Evolutionary conservation across 2,113 vertebrate genomes (phyloP).

Genomic region (Laticauda laticaudata): DNA sequence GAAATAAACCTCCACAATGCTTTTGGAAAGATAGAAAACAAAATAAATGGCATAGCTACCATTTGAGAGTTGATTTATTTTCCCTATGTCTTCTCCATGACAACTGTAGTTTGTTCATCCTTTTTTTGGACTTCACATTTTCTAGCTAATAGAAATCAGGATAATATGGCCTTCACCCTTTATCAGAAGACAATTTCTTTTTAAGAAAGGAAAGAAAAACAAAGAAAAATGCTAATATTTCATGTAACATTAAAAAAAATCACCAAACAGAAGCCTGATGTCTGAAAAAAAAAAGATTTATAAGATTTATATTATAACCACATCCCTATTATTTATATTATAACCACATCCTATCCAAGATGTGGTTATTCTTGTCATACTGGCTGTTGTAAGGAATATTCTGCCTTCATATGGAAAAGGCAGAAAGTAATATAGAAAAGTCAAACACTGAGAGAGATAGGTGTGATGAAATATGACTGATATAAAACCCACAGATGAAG

Average conservation of each 20-base stretch:
- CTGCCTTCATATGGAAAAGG: not conserved
- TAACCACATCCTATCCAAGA: not conserved
- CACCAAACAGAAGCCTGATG: not conserved
- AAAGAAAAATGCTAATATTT: not conserved
- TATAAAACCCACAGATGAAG: slow-evolving; percentile 34
- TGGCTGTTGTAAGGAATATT: slow-evolving; percentile 25
- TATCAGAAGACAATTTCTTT: not conserved
- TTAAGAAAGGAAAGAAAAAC: not conserved
- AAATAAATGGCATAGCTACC: not conserved
- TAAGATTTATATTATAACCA: not conserved
- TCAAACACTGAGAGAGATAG: slow-evolving; percentile 21
- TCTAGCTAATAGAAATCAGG: not conserved
- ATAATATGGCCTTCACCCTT: slow-evolving; percentile 12
- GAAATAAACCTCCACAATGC: not conserved
- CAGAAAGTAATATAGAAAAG: slow-evolving; percentile 40
- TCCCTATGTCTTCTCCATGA: slow-evolving; percentile 7
- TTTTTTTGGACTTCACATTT: not conserved
- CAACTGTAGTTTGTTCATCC: slow-evolving; percentile 8
- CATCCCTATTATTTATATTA: no score
- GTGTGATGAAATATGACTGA: slow-evolving; percentile 28
- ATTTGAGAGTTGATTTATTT: slow-evolving; percentile 7
- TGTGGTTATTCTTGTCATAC: slow-evolving; percentile 26
- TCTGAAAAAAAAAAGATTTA: slow-evolving; percentile 10
- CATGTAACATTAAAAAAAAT: slow-evolving; percentile 10
- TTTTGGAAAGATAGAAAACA: not conserved